Evolutionary conservation across 2,113 vertebrate genomes (phyloP), one percentile per base, ranked within the genome.

Genomic region (Prunella fulvescens): DNA sequence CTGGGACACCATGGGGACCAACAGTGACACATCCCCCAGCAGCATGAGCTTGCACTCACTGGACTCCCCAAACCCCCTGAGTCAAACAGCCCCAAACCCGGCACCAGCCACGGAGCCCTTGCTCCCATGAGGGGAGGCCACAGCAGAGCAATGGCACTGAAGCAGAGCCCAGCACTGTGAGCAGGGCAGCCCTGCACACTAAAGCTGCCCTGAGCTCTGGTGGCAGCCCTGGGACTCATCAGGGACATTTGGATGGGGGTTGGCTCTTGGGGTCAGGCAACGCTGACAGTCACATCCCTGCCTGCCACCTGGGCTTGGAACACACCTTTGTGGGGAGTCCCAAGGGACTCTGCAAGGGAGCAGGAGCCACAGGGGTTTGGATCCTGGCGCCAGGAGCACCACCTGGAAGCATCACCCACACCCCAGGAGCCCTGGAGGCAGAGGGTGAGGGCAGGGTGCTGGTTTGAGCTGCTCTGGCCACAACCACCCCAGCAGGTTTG

Each of bases 21-120:
- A 33, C 0, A 4, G 23, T 0, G 3, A 40, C 54, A 51, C 24
- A 10, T 5, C 5, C 47, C 48, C 28, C 3, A 0, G 56, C 56
- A 74, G 42, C 2, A 1, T 0, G 2, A 42, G 45, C 57, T 65
- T 0, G 0, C 1, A 1, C 47, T 57, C 7, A 1, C 19, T 2
- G 1, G 29, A 48, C 4, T 15, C 22, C 67, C 35, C 47, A 20
- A 58, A 31, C 23, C n/a, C 39, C 3, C 37, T 5, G 13, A 35
- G 6, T 33, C 66, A 6, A 78, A 53, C 5, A 40, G 35, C n/a
- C 26, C 53, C 37, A 62, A 23, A 54, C 2, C 31, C 0, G 0
- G 25, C 29, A 18, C 20, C 0, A 7, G 79, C n/a, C 45, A 58
- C 2, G 8, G 9, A 74, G 40, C 14, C 35, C 54, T 39, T 3